Base-by-base conservation (phyloP, 1,140 invertebrate genomes). In the Orius insidiosus region DNA sequence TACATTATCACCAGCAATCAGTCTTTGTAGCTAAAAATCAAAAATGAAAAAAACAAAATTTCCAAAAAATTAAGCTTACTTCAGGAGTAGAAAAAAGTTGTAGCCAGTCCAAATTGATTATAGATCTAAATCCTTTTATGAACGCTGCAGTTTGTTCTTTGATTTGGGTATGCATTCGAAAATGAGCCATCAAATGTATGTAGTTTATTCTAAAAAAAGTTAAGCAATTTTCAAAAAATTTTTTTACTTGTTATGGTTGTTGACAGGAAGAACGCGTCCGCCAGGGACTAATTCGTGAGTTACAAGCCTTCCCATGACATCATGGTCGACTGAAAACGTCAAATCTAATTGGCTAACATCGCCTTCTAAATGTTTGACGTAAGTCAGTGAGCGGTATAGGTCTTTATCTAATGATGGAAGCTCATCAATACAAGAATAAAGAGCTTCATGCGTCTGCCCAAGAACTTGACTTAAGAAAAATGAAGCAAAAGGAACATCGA, bases 181-280 rank as follows among this genome's bases (percentile, higher is more conserved):
- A 98, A 62, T 94, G 89, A 2, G 96, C 95, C 89, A 98, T 96
- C 53, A 90, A 67, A 64, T 99, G 95, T 38, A 99, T 93, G 62
- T 98, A 98, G 58, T 85, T 85, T 47, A 97, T 95, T 67, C 84
- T 88, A 59, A 56, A 62, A 70, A 62, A n/a, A n/a, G n/a, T n/a
- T n/a, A n/a, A n/a, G n/a, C n/a, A 30, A 46, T 24, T 47, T 41
- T n/a, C n/a, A n/a, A n/a, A n/a, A 38, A 13, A 13, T 36, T 36
- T 11, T 3, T 36, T 36, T n/a, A 86, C 81, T 92, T 96, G 67
- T 97, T 98, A 59, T 94, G 87, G 68, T 96, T 93, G 2, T 87
- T 97, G 2, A 99, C 92, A 13, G 85, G 72, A 38, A 94, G 76
- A 2, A 81, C 81, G 65, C 81, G 84, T 11, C 96, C 96, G 9